Evolutionary conservation across 2,888 invertebrate genomes (phyloP).

Genomic region (Chorisops tibialis): DNA sequence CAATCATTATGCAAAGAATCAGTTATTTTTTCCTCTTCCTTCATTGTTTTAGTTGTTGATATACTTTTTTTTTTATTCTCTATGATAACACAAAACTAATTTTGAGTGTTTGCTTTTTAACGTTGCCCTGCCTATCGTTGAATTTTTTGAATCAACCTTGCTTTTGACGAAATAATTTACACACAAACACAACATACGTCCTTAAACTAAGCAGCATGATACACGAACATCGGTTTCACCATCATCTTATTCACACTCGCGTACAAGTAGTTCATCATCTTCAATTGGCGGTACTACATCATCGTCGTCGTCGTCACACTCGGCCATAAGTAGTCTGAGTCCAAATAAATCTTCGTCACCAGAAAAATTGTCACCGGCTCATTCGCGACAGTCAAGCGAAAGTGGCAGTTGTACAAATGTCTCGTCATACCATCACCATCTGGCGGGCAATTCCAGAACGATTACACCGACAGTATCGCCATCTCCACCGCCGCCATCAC

Average conservation of each 20-base stretch:
- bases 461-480: conserved; percentile 10
- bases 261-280: conserved; percentile 47
- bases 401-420: conserved; percentile 26
- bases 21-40: conserved; percentile 3
- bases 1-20: no score
- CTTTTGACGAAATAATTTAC: conserved; percentile 36
- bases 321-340: conserved; percentile 29
- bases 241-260: conserved; percentile 39
- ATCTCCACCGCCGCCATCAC: conserved; percentile 43
- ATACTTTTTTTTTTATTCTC: not conserved
- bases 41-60: not conserved
- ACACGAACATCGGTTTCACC: conserved; percentile 38
- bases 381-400: conserved; percentile 35
- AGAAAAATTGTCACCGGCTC: conserved; percentile 34
- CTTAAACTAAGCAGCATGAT: conserved; percentile 36
- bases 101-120: conserved; percentile 16
- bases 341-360: conserved; percentile 33
- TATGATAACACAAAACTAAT: conserved; percentile 7
- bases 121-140: not conserved
- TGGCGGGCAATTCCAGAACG: conserved; percentile 36
- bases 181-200: conserved; percentile 32
- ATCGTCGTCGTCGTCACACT: conserved; percentile 13
- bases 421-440: conserved; percentile 2
- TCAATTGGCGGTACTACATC: conserved; percentile 33
- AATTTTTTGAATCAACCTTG: conserved; percentile 19